Base-by-base conservation (phyloP, 2,113 vertebrate species). In the Cygnus atratus region DNA sequence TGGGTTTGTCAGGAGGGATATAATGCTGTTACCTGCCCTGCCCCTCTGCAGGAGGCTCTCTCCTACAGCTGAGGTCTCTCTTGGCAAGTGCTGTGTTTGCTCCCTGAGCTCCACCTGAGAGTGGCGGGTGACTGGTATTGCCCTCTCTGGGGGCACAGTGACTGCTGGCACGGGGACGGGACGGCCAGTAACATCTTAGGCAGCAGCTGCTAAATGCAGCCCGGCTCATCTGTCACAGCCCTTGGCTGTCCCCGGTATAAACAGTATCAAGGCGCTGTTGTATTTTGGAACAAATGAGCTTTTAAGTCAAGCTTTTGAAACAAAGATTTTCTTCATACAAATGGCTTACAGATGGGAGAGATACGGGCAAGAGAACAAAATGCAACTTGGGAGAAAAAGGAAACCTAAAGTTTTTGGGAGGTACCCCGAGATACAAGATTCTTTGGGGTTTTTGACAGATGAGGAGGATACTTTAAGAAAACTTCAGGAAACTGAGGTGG, bases 271-370 rank as follows among this genome's bases (percentile, higher is more conserved):
- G 82, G 68, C 4, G 0, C 92, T 89, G 62, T 93, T 97, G 84
- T 96, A 4, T 77, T 87, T 70, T 43, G 71, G 71, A 93, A 92
- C 92, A 96, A 96, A 91, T 12, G 77, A 59, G 88, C 95, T 84
- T 85, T 35, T 52, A 26, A 93, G 73, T 75, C 25, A 18, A 66
- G 83, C 77, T 91, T 58, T 79, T 82, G 88, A 85, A 92, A 96
- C 88, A 82, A 94, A 82, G 66, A 8, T 73, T 91, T 94, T 76
- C 90, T 94, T 96, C 66, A 89, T 83, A 16, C 8, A 62, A 70
- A 57, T 37, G 41, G 35, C 50, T 93, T 73, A 31, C 86, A 95
- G 93, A 94, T 93, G 86, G 66, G 73, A 84, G 80, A n/a, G 76
- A 79, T 7, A 70, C 4, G 78, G 83, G 84, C 87, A 78, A 73